phyloP scores from a whole-genome alignment of 2,797 vertebrate species.

The Pangasius macronema region DNA sequence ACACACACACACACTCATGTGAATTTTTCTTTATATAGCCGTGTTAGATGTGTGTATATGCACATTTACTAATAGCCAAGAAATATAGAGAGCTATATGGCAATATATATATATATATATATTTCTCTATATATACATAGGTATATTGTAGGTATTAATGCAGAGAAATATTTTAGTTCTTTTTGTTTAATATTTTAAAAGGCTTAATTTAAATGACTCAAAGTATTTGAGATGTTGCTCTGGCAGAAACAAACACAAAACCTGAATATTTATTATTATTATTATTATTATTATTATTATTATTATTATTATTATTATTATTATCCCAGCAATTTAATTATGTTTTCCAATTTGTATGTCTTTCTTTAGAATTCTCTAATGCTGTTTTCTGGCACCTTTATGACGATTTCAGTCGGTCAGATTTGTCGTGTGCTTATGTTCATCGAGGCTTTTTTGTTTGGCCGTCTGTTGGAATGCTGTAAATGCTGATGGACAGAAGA shows the following conservation, averaged over 20 bases:
- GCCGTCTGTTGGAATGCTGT: not conserved
- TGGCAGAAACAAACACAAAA: not conserved
- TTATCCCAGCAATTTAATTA: not conserved
- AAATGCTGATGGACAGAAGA: not conserved
- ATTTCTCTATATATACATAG: not conserved
- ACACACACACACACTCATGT: not conserved
- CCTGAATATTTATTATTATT: not conserved
- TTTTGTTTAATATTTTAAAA: not conserved
- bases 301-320: not conserved
- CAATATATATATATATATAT: too few relatives aligned
- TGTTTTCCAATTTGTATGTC: not conserved
- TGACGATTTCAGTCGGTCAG: not conserved
- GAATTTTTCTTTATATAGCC: too few relatives aligned
- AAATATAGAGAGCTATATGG: too few relatives aligned
- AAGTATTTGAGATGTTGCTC: not conserved
- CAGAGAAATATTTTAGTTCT: not conserved
- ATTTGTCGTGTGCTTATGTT: not conserved
- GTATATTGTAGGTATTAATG: not conserved
- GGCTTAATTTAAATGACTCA: not conserved
- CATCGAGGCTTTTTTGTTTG: not conserved
- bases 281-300: constrained; percentile 19
- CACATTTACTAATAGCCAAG: not conserved
- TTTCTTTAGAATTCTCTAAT: not conserved
- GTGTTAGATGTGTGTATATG: not conserved
- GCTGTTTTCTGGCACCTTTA: not conserved